Conservation (phyloP, 2,113 vertebrate species). For the Epinephelus moara region DNA sequence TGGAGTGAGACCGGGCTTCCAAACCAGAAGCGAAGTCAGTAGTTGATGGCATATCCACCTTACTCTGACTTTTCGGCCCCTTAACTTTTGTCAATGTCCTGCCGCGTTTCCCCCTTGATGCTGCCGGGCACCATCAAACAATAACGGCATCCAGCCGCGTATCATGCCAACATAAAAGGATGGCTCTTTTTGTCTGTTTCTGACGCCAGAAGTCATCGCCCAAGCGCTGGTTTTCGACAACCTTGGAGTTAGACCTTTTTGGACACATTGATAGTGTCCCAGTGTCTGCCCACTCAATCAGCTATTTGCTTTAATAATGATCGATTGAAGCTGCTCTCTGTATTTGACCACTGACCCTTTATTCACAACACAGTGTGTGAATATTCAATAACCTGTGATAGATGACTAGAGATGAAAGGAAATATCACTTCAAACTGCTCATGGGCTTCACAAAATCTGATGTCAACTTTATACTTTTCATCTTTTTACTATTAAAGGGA, state of each 20-base stretch:
- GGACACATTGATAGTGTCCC: not conserved
- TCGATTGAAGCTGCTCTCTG: constrained; percentile 4
- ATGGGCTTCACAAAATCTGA: not conserved
- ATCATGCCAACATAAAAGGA: too few species aligned
- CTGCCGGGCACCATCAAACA: too few species aligned
- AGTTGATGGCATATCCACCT: too few species aligned
- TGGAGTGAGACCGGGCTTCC: too few species aligned
- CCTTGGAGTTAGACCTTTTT: not conserved
- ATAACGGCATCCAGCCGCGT: too few species aligned
- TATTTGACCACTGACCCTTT: not conserved
- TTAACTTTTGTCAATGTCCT: too few species aligned
- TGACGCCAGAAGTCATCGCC: too few species aligned
- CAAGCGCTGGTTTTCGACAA: too few species aligned
- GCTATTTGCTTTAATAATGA: constrained; percentile 12
- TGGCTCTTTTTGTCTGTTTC: too few species aligned
- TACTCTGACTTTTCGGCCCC: too few species aligned
- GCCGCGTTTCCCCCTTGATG: too few species aligned
- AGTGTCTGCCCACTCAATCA: not conserved
- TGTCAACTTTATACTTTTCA: not conserved
- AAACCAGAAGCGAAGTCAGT: too few species aligned
- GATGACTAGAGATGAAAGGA: not conserved
- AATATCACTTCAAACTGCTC: not conserved
- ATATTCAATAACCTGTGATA: not conserved
- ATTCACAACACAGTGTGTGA: not conserved
- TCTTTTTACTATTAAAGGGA: not conserved